These are phyloP conservation scores for Meloidogyne floridensis DNA, from an alignment of 1,140 invertebrate species.

Conservation along the genomic window DNA sequence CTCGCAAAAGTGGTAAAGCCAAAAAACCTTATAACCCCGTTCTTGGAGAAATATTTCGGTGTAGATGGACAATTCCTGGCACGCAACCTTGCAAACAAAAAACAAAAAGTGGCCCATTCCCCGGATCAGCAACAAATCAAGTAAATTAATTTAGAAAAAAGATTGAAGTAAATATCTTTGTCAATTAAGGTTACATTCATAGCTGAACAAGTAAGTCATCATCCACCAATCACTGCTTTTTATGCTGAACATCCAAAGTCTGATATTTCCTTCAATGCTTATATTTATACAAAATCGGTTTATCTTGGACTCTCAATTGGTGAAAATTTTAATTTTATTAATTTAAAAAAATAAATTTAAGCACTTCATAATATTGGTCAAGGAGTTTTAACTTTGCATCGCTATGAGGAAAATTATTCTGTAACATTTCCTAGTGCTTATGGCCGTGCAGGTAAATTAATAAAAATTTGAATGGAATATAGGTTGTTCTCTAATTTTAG, in stretches of 20 bases:
- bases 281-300: slow-evolving; percentile 71
- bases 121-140: slow-evolving; percentile 60
- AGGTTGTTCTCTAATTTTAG: too few species aligned
- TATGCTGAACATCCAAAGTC: slow-evolving; percentile 69
- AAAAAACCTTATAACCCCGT: slow-evolving; percentile 73
- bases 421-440: slow-evolving; percentile 67
- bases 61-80: slow-evolving; percentile 67
- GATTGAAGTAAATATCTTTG: neutral
- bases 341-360: slow-evolving; percentile 6
- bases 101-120: slow-evolving; percentile 55
- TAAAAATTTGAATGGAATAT: too few species aligned
- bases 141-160: slow-evolving; percentile 10
- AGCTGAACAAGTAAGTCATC: slow-evolving; percentile 97
- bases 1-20: slow-evolving; percentile 69
- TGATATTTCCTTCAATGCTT: slow-evolving; percentile 68
- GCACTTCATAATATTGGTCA: slow-evolving; percentile 70
- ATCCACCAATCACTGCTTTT: slow-evolving; percentile 79
- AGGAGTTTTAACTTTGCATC: slow-evolving; percentile 67
- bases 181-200: slow-evolving; percentile 73
- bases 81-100: slow-evolving; percentile 73
- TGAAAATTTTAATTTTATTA: slow-evolving; percentile 28
- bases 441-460: too few species aligned
- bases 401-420: slow-evolving; percentile 69
- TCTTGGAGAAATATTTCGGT: slow-evolving; percentile 71
- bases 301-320: slow-evolving; percentile 70